Conservation (phyloP, 1,140 invertebrate genomes). For the Drosophila murphyi region DNA sequence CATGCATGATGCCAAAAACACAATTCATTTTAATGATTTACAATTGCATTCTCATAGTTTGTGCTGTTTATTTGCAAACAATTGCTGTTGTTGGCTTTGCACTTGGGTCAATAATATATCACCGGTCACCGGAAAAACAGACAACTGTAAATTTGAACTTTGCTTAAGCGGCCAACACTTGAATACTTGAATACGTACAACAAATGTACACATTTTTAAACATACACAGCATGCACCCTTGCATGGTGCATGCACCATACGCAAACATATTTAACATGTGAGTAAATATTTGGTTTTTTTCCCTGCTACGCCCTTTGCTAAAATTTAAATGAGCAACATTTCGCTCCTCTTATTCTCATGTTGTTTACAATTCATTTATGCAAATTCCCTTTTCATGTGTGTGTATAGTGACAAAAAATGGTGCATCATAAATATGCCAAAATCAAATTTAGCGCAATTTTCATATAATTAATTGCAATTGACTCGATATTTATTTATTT, state of each 20-base stretch:
- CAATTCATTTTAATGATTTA: constrained; percentile 53
- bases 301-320: constrained; percentile 3
- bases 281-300: constrained; percentile 49
- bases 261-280: constrained; percentile 62
- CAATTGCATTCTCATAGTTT: constrained; percentile 37
- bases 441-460: constrained; percentile 69
- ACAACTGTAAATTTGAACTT: constrained; percentile 70
- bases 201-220: background rate
- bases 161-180: constrained; percentile 53
- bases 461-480: constrained; percentile 77
- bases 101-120: constrained; percentile 58
- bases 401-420: constrained; percentile 21
- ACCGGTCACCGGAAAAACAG: constrained; percentile 57
- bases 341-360: constrained; percentile 63
- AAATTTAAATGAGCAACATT: constrained; percentile 26
- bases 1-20: constrained; percentile 15
- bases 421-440: constrained; percentile 58
- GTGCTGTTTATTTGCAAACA: constrained; percentile 73
- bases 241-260: constrained; percentile 33
- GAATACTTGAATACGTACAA: constrained; percentile 13
- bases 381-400: constrained; percentile 46
- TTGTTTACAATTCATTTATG: constrained; percentile 83
- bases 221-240: constrained; percentile 8
- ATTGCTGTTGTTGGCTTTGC: constrained; percentile 42
- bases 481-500: constrained; percentile 73